These are phyloP conservation scores for Cheilosia variabilis DNA, from an alignment of 2,888 invertebrate species.

Conservation along the genomic window DNA sequence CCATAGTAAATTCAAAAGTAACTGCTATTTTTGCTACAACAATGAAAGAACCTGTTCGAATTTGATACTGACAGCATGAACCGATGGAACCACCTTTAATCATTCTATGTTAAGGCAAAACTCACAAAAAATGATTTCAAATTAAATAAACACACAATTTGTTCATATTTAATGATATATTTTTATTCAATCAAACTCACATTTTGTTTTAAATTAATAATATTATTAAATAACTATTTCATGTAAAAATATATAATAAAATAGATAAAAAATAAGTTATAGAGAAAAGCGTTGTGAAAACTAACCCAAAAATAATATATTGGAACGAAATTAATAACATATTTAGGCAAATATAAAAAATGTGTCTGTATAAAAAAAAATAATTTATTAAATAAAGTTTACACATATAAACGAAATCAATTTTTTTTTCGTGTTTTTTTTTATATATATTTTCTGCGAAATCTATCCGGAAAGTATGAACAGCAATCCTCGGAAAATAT, in stretches of 20 bases:
- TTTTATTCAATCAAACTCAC: constrained; percentile 75
- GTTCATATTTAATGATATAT: constrained; percentile 66
- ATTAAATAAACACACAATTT: neutral
- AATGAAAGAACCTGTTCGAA: no score
- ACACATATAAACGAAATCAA: constrained; percentile 65
- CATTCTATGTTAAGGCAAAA: no score
- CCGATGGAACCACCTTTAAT: no score
- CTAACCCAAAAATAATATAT: constrained; percentile 71
- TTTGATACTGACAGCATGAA: no score
- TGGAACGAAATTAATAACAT: constrained; percentile 64
- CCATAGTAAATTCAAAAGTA: no score
- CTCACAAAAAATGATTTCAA: neutral
- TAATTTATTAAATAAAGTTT: constrained; percentile 74
- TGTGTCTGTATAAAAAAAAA: constrained; percentile 64
- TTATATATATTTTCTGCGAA: constrained; percentile 22
- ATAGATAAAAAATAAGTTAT: constrained; percentile 75
- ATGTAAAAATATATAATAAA: constrained; percentile 75
- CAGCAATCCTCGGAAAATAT: constrained; percentile 7
- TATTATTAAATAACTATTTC: constrained; percentile 74
- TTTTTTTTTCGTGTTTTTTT: constrained; percentile 33
- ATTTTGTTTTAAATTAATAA: constrained; percentile 69
- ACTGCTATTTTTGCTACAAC: no score
- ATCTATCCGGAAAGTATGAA: constrained; percentile 44
- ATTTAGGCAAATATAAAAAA: constrained; percentile 65
- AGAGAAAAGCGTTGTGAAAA: constrained; percentile 73